Conservation (phyloP, 2,797 vertebrate species). For the Sebastes reedi region DNA sequence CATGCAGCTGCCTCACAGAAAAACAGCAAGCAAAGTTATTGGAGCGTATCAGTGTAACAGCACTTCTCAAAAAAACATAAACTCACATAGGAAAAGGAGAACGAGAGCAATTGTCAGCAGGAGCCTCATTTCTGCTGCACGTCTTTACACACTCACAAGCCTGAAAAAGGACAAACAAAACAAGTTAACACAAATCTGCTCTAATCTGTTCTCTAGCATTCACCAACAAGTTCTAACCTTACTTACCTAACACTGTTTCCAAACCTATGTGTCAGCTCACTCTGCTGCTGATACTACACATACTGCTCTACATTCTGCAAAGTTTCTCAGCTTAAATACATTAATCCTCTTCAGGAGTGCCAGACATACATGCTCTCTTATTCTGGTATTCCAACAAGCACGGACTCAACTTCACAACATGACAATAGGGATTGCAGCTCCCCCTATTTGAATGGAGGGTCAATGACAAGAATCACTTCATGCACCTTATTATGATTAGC, state of each 20-base stretch:
- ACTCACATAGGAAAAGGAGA: slow-evolving; percentile 74
- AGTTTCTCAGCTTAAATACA: slow-evolving; percentile 9
- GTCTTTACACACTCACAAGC: neutral
- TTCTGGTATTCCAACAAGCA: slow-evolving; percentile 4
- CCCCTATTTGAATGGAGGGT: slow-evolving; percentile 68
- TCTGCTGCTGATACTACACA: neutral
- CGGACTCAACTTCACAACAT: neutral
- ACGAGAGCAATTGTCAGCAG: slow-evolving; percentile 52
- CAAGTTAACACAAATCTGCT: neutral
- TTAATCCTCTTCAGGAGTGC: slow-evolving; percentile 42
- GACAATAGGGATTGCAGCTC: slow-evolving; percentile 22
- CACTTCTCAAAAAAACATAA: slow-evolving; percentile 5
- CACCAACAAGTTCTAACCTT: neutral
- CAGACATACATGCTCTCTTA: slow-evolving; percentile 1
- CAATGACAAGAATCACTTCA: neutral
- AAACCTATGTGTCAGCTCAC: neutral
- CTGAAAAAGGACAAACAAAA: slow-evolving; percentile 31
- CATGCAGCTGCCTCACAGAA: neutral
- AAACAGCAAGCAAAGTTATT: slow-evolving; percentile 5
- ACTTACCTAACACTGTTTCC: slow-evolving; percentile 17
- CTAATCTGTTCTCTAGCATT: neutral
- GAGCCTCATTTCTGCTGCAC: slow-evolving; percentile 55
- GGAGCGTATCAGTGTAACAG: slow-evolving; percentile 7
- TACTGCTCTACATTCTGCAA: neutral
- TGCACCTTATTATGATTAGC: too few species aligned